These are phyloP conservation scores for Lepilemur ruficaudatus DNA, from an alignment of 2,797 vertebrate genomes.

Conservation along the genomic window DNA sequence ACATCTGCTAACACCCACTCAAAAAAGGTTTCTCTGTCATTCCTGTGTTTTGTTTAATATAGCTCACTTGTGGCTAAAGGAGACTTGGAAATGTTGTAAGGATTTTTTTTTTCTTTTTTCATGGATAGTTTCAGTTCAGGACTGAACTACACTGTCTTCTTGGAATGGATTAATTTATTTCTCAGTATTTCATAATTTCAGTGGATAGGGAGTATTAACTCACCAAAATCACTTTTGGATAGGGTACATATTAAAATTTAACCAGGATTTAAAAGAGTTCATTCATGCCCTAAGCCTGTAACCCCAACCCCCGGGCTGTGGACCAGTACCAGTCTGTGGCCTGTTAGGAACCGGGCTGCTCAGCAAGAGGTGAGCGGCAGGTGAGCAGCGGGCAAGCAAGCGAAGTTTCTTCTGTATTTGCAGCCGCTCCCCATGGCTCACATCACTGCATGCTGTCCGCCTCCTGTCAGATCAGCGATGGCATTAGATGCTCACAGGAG, in stretches of 20 bases:
- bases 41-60: conserved; percentile 51
- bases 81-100: conserved; percentile 18
- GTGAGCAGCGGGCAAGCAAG: no score
- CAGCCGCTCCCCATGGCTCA: no score
- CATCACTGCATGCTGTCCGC: no score
- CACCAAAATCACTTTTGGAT: not conserved
- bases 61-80: conserved; percentile 18
- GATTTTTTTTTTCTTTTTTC: not conserved
- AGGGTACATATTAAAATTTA: not conserved
- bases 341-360: no score
- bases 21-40: conserved; percentile 35
- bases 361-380: no score
- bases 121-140: conserved; percentile 29
- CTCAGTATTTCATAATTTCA: not conserved
- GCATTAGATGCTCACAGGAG: no score
- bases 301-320: no score
- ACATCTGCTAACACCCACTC: conserved; percentile 57
- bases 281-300: not conserved
- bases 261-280: not conserved
- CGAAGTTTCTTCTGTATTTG: no score
- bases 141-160: not conserved
- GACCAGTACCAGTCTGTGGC: no score
- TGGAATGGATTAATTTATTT: not conserved
- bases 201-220: not conserved
- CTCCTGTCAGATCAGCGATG: no score